Evolutionary conservation across 2,113 vertebrate genomes (phyloP).

Genomic region (Malurus elegans): DNA sequence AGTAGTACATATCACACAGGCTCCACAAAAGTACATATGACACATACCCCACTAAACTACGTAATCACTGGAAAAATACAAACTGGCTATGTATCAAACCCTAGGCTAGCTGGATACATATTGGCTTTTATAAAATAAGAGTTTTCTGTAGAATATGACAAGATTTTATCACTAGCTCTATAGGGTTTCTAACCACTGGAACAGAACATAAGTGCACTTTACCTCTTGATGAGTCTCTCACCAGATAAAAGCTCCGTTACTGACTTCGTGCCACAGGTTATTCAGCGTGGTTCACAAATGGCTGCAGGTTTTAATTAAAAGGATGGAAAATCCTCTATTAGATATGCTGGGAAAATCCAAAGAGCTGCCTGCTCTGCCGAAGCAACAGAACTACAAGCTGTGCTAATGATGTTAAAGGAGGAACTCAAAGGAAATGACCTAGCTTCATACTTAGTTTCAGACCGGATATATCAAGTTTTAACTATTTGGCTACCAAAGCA

Average conservation of each 20-base stretch:
- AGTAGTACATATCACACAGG: background rate
- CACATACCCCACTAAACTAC: background rate
- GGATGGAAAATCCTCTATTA: background rate
- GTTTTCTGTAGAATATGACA: background rate
- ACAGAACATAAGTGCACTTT: background rate
- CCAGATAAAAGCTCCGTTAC: background rate
- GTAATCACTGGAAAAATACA: background rate
- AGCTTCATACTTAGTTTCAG: background rate
- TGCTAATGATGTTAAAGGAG: background rate
- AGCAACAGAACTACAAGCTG: background rate
- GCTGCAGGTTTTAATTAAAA: background rate
- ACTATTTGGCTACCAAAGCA: background rate
- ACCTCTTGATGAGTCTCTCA: background rate
- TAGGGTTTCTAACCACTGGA: background rate
- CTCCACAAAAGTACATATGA: background rate
- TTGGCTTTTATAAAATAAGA: background rate
- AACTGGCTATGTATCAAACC: background rate
- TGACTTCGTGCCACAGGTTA: background rate
- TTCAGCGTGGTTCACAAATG: background rate
- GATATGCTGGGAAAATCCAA: background rate
- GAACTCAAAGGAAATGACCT: conserved; percentile 30
- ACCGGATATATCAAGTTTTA: conserved; percentile 8
- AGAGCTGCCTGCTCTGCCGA: background rate
- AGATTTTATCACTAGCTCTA: background rate
- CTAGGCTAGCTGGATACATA: background rate